Base-by-base conservation (phyloP, 1,140 invertebrate species). In the Plectrocnemia conspersa region DNA sequence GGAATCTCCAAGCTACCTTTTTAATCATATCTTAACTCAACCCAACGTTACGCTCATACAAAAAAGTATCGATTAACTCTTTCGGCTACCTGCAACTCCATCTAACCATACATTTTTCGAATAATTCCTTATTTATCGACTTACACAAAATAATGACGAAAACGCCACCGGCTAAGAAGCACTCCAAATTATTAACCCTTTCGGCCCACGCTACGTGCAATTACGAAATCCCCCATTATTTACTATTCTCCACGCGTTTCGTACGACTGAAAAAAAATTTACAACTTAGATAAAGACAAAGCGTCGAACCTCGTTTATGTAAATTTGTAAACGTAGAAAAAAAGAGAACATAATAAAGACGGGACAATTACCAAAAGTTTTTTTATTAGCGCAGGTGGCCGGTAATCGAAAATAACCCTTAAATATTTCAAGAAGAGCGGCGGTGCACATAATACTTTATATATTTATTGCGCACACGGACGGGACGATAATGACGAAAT, bases 241-340 rank as follows among this genome's bases (percentile, higher is more conserved):
- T 42, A 48, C 53, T 29, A 40, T 55, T 55, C 44, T 44, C 36
- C 18, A 35, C 27, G 38, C 41, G 52, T 46, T 52, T 25, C n/a
- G n/a, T n/a, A n/a, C n/a, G n/a, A n/a, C n/a, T n/a, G n/a, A n/a
- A n/a, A n/a, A n/a, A n/a, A n/a, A n/a, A n/a, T n/a, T n/a, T 33
- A 45, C 38, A 22, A 36, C 23, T 49, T 54, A 50, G 53, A 59
- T 55, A 60, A 48, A 47, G 48, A 45, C 48, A 54, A 52, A 56
- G 54, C 47, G 36, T 44, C 35, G 23, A 60, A 60, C 19, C 48
- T 53, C 56, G 54, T 60, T 56, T 56, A 53, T 56, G 53, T 49
- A 49, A 53, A 56, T 60, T 59, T 50, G n/a, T 19, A 45, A 32
- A 41, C 54, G 40, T 46, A 47, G 35, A 32, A 32, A 53, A 42